These are phyloP conservation scores for Synanthedon formicaeformis DNA, from an alignment of 2,888 invertebrate species.

Conservation along the genomic window DNA sequence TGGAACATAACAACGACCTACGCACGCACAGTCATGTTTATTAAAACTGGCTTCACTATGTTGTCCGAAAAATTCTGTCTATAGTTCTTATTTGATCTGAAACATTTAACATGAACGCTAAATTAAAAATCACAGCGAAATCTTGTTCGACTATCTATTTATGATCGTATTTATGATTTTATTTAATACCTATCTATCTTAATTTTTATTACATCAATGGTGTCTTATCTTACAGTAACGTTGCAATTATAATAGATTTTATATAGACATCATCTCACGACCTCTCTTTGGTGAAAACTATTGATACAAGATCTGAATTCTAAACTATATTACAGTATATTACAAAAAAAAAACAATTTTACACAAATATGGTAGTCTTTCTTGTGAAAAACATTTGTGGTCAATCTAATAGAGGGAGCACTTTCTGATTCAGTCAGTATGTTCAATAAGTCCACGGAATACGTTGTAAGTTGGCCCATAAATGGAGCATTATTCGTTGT, in stretches of 20 bases:
- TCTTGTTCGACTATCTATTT: constrained; percentile 28
- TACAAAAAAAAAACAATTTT: too few species aligned
- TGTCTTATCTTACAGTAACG: constrained; percentile 30
- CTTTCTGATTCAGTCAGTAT: constrained; percentile 28
- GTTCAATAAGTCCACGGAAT: constrained; percentile 50
- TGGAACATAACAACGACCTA: too few species aligned
- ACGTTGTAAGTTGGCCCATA: constrained; percentile 62
- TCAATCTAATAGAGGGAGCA: not conserved
- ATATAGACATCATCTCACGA: too few species aligned
- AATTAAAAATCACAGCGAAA: constrained; percentile 52
- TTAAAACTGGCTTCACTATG: too few species aligned
- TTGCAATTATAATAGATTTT: constrained; percentile 1
- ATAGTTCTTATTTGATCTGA: too few species aligned
- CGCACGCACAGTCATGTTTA: too few species aligned
- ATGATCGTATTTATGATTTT: constrained; percentile 19
- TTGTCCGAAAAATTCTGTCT: too few species aligned
- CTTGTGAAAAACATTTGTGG: too few species aligned
- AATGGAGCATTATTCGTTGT: constrained; percentile 60
- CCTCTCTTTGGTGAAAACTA: too few species aligned
- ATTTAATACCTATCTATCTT: constrained; percentile 7
- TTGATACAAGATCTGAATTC: not conserved
- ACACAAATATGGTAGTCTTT: too few species aligned
- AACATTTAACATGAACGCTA: constrained; percentile 14
- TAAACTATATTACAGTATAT: too few species aligned
- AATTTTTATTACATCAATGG: constrained; percentile 20